phyloP scores from a whole-genome alignment of 2,113 vertebrate species.

The Pelecanoides urinatrix region DNA sequence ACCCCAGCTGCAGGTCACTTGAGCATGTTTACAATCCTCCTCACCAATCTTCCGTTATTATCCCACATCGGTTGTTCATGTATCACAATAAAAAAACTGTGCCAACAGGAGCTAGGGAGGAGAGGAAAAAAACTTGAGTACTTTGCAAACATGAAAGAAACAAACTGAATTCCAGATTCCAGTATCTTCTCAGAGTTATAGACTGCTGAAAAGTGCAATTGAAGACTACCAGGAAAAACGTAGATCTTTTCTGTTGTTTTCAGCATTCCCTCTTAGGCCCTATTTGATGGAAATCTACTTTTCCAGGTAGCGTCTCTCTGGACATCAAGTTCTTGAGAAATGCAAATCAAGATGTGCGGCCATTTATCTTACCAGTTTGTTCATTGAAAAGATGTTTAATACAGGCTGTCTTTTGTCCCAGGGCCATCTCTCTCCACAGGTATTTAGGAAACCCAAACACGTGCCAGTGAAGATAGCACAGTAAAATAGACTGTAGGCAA shows the following conservation, averaged over 20 bases:
- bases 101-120: neutral
- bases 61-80: neutral
- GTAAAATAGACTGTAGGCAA: neutral
- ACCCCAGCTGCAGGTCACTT: constrained; percentile 5
- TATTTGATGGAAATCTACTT: neutral
- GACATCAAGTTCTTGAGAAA: neutral
- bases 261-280: neutral
- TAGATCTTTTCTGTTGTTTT: neutral
- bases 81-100: neutral
- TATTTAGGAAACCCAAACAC: neutral
- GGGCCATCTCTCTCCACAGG: neutral
- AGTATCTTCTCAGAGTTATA: neutral
- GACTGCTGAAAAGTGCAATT: neutral
- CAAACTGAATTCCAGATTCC: neutral
- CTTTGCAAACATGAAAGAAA: neutral
- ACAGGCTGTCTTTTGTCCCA: accelerated
- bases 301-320: neutral
- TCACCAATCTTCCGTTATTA: neutral
- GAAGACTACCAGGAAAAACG: neutral
- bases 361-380: neutral
- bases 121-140: neutral
- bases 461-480: neutral
- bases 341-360: neutral
- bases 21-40: neutral
- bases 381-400: neutral